Evolutionary conservation across 1,140 invertebrate species (phyloP), one percentile per base, ranked within the genome.

Genomic region (Melanaphis sacchari): DNA sequence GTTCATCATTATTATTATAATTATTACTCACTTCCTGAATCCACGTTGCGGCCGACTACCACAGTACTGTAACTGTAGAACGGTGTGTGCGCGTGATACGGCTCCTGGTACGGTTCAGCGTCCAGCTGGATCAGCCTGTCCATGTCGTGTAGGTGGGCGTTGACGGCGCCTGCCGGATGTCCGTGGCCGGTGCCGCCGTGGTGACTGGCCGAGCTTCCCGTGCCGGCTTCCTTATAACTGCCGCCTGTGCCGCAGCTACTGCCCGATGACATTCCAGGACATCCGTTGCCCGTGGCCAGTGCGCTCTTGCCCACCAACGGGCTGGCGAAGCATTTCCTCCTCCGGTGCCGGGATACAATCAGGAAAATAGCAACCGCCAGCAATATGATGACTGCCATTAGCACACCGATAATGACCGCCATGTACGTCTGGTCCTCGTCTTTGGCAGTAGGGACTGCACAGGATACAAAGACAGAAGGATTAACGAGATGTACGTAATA

Each of bases 21-120:
- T n/a, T 3, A 18, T 38, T 46, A 82, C 90, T 92, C 22, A 92
- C 90, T 92, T 0, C 81, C 46, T 2, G 91, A 93, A 22, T 93
- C 91, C 41, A 93, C 41, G 31, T 54, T 82, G 90, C 97, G 96
- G 96, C 97, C 97, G 95, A 97, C 96, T 94, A 97, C 96, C 41
- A 97, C 97, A 22, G 97, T 97, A 94, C 97, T 97, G 95, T 97
- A 97, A 94, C 97, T 97, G 94, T 97, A 97, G 95, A 97, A 97
- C 2, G 97, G 97, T 4, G 97, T 96, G 94, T 97, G 95, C 0
- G 97, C 97, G 94, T 97, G 97, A 95, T 97, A 97, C 18, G 97
- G 97, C 95, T 97, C 97, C 94, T 97, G 97, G 95, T 97, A 97
- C 2, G 91, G 91, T n/a, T 93, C 91, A 94, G 97, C 97, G 94